phyloP scores from a whole-genome alignment of 2,888 invertebrate species.

The Limnephilus marmoratus region DNA sequence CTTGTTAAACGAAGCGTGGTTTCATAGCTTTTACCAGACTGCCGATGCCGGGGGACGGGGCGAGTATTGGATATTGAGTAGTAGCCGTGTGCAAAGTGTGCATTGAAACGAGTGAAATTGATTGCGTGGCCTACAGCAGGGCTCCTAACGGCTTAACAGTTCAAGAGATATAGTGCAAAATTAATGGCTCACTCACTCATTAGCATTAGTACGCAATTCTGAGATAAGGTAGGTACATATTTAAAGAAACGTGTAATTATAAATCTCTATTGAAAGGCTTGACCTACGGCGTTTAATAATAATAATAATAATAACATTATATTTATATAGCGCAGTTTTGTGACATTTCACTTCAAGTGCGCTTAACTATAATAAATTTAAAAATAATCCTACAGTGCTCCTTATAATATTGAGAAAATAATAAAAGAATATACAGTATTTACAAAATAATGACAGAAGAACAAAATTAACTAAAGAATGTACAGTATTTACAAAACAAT shows the following conservation, averaged over 20 bases:
- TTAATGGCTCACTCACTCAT: constrained; percentile 17
- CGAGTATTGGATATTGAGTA: neutral
- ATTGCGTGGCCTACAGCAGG: constrained; percentile 27
- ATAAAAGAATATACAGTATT: too few species aligned
- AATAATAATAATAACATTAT: too few species aligned
- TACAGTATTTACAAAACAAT: too few species aligned
- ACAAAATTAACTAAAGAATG: too few species aligned
- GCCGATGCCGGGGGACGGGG: neutral
- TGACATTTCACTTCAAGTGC: too few species aligned
- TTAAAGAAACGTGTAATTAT: constrained; percentile 19
- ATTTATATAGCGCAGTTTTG: too few species aligned
- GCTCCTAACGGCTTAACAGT: neutral
- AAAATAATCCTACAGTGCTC: too few species aligned
- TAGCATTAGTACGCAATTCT: constrained; percentile 22
- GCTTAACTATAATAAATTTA: too few species aligned
- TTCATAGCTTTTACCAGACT: neutral
- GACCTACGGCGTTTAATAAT: constrained; percentile 5
- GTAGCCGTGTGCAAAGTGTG: neutral
- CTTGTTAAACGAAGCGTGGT: constrained; percentile 16
- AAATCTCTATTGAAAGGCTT: neutral
- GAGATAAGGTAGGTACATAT: neutral
- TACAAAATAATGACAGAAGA: too few species aligned
- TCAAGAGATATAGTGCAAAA: constrained; percentile 21
- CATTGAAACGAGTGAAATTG: constrained; percentile 21
- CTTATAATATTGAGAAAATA: too few species aligned